phyloP scores from a whole-genome alignment of 2,113 vertebrate species.

The Cynoglossus semilaevis region DNA sequence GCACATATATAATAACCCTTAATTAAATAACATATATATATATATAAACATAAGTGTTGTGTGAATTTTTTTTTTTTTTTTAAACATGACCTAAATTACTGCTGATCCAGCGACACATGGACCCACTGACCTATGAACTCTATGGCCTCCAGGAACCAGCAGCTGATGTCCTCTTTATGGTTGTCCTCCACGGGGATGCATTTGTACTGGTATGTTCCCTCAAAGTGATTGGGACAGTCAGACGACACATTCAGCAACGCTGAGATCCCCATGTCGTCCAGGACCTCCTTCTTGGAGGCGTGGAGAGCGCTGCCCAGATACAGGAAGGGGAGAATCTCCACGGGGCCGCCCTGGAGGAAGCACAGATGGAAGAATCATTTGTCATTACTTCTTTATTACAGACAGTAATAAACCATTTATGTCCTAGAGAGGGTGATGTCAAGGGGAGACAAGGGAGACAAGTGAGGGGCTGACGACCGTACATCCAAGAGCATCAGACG shows the following conservation, averaged over 20 bases:
- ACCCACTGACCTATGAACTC: conserved; percentile 92
- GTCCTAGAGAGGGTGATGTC: no score
- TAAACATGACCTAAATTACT: no score
- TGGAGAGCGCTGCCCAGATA: conserved; percentile 96
- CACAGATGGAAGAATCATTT: conserved; percentile 13
- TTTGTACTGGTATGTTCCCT: conserved; percentile 94
- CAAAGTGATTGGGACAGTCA: conserved; percentile 97
- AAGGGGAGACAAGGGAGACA: no score
- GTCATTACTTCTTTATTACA: no score
- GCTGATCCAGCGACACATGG: no score
- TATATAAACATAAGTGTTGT: no score
- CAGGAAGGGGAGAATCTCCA: conserved; percentile 96
- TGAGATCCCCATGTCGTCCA: conserved; percentile 91
- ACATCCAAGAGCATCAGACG: no score
- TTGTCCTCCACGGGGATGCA: conserved; percentile 98
- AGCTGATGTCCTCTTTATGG: conserved; percentile 98
- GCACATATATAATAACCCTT: no score
- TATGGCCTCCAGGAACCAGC: conserved; percentile 98
- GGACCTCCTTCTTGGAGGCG: conserved; percentile 92
- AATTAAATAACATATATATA: no score
- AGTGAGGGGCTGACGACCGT: no score
- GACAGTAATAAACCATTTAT: no score
- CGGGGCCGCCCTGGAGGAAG: conserved; percentile 85
- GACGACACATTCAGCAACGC: conserved; percentile 95
- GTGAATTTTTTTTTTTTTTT: no score